Percentiles rank a stretch among this genome's conserved stretches.
Conservation (phyloP, 2,797 vertebrate species). For the Artibeus lituratus region DNA sequence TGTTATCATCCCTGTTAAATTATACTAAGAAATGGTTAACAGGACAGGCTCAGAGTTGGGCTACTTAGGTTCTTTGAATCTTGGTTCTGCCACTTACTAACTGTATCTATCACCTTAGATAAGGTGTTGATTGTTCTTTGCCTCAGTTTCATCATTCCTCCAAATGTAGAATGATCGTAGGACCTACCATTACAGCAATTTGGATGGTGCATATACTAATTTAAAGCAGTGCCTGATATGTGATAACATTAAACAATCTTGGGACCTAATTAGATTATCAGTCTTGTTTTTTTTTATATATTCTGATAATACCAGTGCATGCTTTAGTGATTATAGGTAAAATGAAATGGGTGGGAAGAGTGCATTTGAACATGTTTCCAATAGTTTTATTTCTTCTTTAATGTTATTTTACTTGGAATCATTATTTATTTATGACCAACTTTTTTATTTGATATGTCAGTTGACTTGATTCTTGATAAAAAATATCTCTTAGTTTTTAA, state of each 20-base stretch:
- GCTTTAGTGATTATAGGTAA: neutral
- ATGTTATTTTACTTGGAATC: slow-evolving; percentile 24
- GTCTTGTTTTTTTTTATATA: neutral
- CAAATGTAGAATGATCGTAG: neutral
- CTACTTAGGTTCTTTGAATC: neutral
- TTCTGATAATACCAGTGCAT: neutral
- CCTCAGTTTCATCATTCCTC: neutral
- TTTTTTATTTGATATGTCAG: slow-evolving; percentile 25
- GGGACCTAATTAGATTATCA: neutral
- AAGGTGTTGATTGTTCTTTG: neutral
- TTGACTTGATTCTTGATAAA: slow-evolving; percentile 20
- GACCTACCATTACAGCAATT: neutral
- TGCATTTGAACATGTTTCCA: neutral
- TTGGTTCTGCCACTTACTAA: neutral
- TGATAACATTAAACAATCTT: neutral
- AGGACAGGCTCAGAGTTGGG: neutral
- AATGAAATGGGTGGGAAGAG: neutral
- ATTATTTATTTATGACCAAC: neutral
- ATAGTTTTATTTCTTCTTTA: neutral
- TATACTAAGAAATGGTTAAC: neutral
- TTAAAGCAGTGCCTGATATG: neutral
- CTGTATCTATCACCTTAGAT: neutral
- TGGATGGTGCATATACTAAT: neutral
- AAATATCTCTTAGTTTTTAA: neutral
- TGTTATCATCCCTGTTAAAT: neutral